Percentiles rank a stretch among this genome's conserved stretches.
These are phyloP conservation scores for Hemichromis elongatus DNA, from an alignment of 2,113 vertebrate genomes.

Conservation along the genomic window DNA sequence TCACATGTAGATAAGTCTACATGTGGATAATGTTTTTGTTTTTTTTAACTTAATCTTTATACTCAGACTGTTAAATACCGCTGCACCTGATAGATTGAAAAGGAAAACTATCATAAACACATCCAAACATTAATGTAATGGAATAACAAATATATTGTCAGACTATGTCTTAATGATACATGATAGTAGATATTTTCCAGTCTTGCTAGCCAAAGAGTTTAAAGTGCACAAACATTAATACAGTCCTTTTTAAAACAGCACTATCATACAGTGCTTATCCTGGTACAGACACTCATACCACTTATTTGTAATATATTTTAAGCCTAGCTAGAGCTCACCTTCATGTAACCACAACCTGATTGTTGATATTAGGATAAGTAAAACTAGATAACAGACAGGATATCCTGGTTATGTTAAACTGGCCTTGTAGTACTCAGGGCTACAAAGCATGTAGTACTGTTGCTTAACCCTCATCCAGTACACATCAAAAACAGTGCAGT, in stretches of 20 bases:
- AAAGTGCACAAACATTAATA: not conserved
- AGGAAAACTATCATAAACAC: not conserved
- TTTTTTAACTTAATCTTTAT: not conserved
- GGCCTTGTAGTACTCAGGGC: not conserved
- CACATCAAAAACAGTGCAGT: not conserved
- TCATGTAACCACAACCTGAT: not conserved
- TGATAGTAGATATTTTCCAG: not conserved
- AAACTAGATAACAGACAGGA: not conserved
- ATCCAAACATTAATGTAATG: not conserved
- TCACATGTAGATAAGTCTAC: not conserved
- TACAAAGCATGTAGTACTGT: not conserved
- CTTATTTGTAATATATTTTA: not conserved
- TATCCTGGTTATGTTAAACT: not conserved
- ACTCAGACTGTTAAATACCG: not conserved
- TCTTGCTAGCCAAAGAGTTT: not conserved
- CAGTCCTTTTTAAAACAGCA: not conserved
- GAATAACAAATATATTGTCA: not conserved
- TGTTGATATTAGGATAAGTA: not conserved
- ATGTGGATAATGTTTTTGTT: not conserved
- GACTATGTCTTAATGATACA: not conserved
- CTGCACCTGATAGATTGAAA: not conserved
- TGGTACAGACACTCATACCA: not conserved
- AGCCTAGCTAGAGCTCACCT: not conserved
- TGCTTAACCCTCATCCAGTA: not conserved
- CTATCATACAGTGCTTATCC: not conserved